A percentile compares a stretch with the other conserved stretches of the same genome.
Conservation (phyloP, 2,888 invertebrate genomes). For the Perizoma affinitatum region DNA sequence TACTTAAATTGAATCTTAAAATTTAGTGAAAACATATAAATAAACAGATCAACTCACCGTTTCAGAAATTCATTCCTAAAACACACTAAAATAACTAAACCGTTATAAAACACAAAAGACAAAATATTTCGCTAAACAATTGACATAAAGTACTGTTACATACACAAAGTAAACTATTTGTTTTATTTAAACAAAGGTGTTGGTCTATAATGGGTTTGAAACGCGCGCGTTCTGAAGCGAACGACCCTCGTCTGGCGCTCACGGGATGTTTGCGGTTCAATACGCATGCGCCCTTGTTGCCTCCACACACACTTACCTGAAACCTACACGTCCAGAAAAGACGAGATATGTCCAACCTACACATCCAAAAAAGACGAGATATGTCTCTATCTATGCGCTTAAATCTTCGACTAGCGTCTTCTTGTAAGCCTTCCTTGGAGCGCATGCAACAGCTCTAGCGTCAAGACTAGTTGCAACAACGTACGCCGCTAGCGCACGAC, state of each 20-base stretch:
- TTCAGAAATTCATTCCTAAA: constrained; percentile 23
- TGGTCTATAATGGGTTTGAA: constrained; percentile 5
- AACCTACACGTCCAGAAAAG: background rate
- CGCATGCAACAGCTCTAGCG: no score
- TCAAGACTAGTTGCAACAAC: no score
- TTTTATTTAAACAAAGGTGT: constrained; percentile 25
- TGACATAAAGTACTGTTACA: constrained; percentile 29
- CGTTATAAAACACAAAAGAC: background rate
- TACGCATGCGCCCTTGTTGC: constrained; percentile 32
- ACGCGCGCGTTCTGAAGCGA: constrained; percentile 30
- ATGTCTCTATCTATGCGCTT: background rate
- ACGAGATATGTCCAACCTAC: background rate
- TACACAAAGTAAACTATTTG: constrained; percentile 22
- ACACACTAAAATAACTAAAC: constrained; percentile 18
- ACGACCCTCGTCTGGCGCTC: constrained; percentile 32
- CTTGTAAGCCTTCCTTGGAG: no score
- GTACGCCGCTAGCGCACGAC: no score
- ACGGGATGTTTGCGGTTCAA: constrained; percentile 26
- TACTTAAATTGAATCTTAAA: no score
- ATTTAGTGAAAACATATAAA: background rate
- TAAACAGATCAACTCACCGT: constrained; percentile 29
- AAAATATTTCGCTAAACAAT: constrained; percentile 21
- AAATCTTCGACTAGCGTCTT: no score
- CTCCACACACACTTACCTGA: background rate
- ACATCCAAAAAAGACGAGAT: background rate